Evolutionary conservation across 1,140 invertebrate species (phyloP).

Genomic region (Hycleus cichorii): DNA sequence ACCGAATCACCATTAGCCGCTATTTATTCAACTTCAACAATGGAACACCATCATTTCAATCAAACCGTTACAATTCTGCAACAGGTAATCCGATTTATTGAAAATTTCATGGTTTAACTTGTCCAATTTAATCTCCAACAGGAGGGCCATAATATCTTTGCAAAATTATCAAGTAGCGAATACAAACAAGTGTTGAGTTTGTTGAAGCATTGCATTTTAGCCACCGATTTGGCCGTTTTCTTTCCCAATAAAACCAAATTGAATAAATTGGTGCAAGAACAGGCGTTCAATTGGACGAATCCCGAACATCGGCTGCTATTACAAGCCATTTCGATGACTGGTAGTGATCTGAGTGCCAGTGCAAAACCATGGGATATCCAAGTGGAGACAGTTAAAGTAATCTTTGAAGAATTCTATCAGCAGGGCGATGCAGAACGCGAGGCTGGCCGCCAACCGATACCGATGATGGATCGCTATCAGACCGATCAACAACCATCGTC

Average conservation of each 20-base stretch:
- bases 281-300: slow-evolving; percentile 55
- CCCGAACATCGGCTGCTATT: slow-evolving; percentile 56
- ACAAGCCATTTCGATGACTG: slow-evolving; percentile 73
- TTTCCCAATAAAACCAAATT: slow-evolving; percentile 67
- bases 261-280: slow-evolving; percentile 48
- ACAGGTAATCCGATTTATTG: slow-evolving; percentile 21
- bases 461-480: slow-evolving; percentile 77
- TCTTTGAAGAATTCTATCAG: slow-evolving; percentile 82
- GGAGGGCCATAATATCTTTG: slow-evolving; percentile 77
- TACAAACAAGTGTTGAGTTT: slow-evolving; percentile 70
- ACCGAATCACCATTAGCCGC: slow-evolving; percentile 71
- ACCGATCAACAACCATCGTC: slow-evolving; percentile 64
- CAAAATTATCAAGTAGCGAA: slow-evolving; percentile 60
- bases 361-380: slow-evolving; percentile 82
- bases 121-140: slow-evolving; percentile 30
- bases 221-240: slow-evolving; percentile 75
- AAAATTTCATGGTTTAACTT: background rate
- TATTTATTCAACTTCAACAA: slow-evolving; percentile 75
- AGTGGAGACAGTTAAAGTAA: slow-evolving; percentile 66
- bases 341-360: slow-evolving; percentile 73
- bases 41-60: slow-evolving; percentile 85
- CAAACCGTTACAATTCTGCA: slow-evolving; percentile 73
- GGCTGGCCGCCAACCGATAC: slow-evolving; percentile 60
- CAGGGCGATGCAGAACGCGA: slow-evolving; percentile 69
- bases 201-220: slow-evolving; percentile 75